A percentile compares a stretch with the other conserved stretches of the same genome.
Evolutionary conservation across 1,140 invertebrate genomes (phyloP).

Genomic region (Bombus waltoni): DNA sequence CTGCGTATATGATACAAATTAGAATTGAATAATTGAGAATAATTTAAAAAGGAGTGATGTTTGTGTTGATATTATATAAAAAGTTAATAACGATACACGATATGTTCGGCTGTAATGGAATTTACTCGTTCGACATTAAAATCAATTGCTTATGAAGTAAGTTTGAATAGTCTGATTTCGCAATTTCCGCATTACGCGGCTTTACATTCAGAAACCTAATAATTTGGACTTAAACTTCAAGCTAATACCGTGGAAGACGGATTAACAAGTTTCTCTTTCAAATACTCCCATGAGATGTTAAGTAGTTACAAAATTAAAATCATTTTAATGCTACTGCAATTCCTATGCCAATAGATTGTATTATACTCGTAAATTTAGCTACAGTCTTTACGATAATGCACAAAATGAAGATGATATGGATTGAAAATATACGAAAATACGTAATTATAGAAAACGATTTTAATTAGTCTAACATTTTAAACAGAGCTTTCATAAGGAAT

Average conservation of each 20-base stretch:
- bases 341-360: background rate
- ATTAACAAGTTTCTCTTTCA: slow-evolving; percentile 11
- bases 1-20: no score
- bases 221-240: slow-evolving; percentile 18
- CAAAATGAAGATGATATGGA: background rate
- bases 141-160: background rate
- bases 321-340: background rate
- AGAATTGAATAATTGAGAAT: no score
- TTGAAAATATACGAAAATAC: background rate
- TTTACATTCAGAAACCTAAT: slow-evolving; percentile 8
- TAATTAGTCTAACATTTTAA: no score
- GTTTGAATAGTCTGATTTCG: background rate
- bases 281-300: background rate
- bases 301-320: slow-evolving; percentile 12
- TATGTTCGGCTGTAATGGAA: background rate
- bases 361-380: background rate
- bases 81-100: no score
- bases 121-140: background rate
- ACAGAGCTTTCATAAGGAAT: no score
- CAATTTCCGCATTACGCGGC: background rate
- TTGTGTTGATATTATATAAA: no score
- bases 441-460: no score
- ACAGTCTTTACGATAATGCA: background rate
- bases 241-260: slow-evolving; percentile 8
- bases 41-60: no score